phyloP scores from a whole-genome alignment of 2,888 invertebrate genomes.

The Amphipoea oculea region DNA sequence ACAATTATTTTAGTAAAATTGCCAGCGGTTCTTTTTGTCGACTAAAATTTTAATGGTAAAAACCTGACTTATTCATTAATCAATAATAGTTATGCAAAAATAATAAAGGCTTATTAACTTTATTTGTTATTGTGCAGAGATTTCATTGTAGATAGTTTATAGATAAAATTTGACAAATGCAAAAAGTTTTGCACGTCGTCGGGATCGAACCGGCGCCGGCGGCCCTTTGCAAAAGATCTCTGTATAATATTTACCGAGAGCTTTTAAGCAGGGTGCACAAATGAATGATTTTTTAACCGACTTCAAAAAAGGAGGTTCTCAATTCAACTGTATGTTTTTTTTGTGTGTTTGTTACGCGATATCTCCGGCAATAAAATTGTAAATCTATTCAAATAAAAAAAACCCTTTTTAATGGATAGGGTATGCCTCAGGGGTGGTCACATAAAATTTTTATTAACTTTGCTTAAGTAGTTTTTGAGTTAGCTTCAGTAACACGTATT shows the following conservation, averaged over 20 bases:
- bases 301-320: too few relatives aligned
- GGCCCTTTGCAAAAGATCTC: not conserved
- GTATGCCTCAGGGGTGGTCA: too few relatives aligned
- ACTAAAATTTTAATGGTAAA: not conserved
- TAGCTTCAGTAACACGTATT: too few relatives aligned
- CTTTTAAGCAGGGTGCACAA: not conserved
- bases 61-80: not conserved
- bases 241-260: not conserved
- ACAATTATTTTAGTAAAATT: not conserved
- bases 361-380: too few relatives aligned
- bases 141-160: not conserved
- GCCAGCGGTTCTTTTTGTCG: too few relatives aligned
- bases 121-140: not conserved
- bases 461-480: too few relatives aligned
- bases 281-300: not conserved
- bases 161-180: not conserved
- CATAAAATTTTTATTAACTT: too few relatives aligned
- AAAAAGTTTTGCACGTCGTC: constrained; percentile 20
- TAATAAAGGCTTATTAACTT: too few relatives aligned
- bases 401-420: too few relatives aligned
- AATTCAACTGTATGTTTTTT: too few relatives aligned
- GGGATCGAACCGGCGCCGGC: constrained; percentile 15
- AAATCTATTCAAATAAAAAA: too few relatives aligned
- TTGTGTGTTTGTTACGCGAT: too few relatives aligned
- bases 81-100: not conserved